Conservation (phyloP, 2,888 invertebrate species). For the Habroteleia sp. region DNA sequence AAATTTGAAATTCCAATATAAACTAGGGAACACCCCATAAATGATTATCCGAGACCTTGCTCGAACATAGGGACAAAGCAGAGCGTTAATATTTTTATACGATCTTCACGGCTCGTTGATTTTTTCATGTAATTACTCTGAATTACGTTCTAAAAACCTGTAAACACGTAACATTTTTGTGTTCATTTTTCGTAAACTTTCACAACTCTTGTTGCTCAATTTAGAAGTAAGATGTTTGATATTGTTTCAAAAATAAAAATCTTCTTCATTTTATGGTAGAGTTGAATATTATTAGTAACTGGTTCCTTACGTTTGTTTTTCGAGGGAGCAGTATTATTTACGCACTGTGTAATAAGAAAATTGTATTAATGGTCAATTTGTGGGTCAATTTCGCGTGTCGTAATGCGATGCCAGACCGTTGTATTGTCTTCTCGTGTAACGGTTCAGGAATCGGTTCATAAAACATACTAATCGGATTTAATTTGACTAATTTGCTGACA, state of each 20-base stretch:
- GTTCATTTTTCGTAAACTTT: constrained; percentile 10
- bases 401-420: constrained; percentile 65
- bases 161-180: constrained; percentile 11
- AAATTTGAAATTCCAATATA: constrained; percentile 33
- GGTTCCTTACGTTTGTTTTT: not conserved
- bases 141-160: constrained; percentile 20
- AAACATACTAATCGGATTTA: constrained; percentile 6
- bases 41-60: constrained; percentile 16
- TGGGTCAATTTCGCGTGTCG: constrained; percentile 72
- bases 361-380: constrained; percentile 72
- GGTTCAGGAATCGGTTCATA: constrained; percentile 53
- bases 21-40: too few species aligned
- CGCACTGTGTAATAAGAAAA: constrained; percentile 64
- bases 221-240: too few species aligned
- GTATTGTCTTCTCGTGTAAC: constrained; percentile 63
- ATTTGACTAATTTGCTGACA: constrained; percentile 1
- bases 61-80: constrained; percentile 28
- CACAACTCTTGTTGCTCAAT: too few species aligned
- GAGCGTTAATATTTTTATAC: constrained; percentile 42
- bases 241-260: too few species aligned
- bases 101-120: constrained; percentile 38
- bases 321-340: constrained; percentile 12
- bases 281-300: too few species aligned
- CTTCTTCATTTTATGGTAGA: too few species aligned
- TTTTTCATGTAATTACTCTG: constrained; percentile 45